phyloP scores from a whole-genome alignment of 1,140 invertebrate genomes.

The Anastrepha ludens region DNA sequence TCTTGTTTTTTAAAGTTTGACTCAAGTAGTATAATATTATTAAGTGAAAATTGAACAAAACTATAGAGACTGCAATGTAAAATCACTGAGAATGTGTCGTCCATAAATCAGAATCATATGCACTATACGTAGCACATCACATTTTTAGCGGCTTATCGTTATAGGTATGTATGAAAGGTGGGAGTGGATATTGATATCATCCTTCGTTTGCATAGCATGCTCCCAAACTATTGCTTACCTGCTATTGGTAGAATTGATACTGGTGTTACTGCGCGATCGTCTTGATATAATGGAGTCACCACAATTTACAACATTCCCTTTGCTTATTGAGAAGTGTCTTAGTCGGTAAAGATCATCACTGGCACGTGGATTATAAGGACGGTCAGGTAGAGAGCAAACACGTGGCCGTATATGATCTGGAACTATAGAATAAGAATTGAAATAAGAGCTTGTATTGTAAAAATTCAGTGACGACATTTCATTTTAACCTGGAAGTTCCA shows the following conservation, averaged over 20 bases:
- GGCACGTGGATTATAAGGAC: constrained; percentile 86
- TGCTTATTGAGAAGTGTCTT: constrained; percentile 91
- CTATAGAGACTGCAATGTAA: too few species aligned
- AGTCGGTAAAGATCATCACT: constrained; percentile 90
- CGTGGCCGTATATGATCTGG: constrained; percentile 87
- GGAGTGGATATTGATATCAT: too few species aligned
- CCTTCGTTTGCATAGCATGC: background rate
- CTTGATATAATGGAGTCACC: constrained; percentile 91
- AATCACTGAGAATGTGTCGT: too few species aligned
- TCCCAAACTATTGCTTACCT: constrained; percentile 76
- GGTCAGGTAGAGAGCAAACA: constrained; percentile 88
- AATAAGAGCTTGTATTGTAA: background rate
- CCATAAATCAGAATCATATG: too few species aligned
- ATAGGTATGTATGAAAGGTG: too few species aligned
- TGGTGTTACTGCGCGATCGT: constrained; percentile 86
- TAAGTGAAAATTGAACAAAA: too few species aligned
- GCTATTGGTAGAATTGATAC: constrained; percentile 87
- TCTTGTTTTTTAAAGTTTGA: too few species aligned
- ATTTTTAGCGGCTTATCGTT: too few species aligned
- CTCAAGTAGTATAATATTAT: too few species aligned
- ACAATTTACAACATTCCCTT: constrained; percentile 89
- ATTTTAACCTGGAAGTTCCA: constrained; percentile 85
- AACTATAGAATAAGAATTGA: constrained; percentile 76
- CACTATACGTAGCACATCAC: too few species aligned
- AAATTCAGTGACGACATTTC: background rate